Evolutionary conservation across 2,888 invertebrate species (phyloP).

Genomic region (Tetranychus truncatus): DNA sequence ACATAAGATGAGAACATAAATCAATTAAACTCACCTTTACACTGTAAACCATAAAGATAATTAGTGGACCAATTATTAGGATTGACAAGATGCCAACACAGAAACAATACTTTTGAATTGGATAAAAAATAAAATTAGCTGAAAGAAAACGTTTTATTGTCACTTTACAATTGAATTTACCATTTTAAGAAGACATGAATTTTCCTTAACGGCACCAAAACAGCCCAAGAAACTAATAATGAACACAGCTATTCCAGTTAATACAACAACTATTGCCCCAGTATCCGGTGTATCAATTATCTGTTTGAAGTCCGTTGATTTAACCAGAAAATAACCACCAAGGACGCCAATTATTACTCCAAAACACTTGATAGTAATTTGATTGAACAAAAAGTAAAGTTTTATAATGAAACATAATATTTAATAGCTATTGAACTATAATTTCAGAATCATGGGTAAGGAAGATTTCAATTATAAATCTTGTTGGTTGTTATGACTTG

Average conservation of each 20-base stretch:
- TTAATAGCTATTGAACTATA: too few species aligned
- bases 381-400: background rate
- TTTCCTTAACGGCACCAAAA: constrained; percentile 6
- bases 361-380: background rate
- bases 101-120: background rate
- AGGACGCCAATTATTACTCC: background rate
- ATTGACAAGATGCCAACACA: background rate
- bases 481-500: too few species aligned
- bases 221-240: constrained; percentile 8
- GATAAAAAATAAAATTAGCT: too few species aligned
- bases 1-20: background rate
- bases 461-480: too few species aligned
- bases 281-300: constrained; percentile 6
- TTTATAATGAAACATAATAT: too few species aligned
- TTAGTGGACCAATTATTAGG: background rate
- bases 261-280: background rate
- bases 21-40: background rate
- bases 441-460: too few species aligned
- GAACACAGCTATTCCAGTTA: background rate
- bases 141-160: background rate
- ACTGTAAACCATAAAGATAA: background rate
- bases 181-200: background rate
- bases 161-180: background rate
- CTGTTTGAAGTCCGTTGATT: background rate
- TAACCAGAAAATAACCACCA: constrained; percentile 7